Evolutionary conservation across 2,888 invertebrate genomes (phyloP), one percentile per base, ranked within the genome.

Genomic region (Tridacna crocea): DNA sequence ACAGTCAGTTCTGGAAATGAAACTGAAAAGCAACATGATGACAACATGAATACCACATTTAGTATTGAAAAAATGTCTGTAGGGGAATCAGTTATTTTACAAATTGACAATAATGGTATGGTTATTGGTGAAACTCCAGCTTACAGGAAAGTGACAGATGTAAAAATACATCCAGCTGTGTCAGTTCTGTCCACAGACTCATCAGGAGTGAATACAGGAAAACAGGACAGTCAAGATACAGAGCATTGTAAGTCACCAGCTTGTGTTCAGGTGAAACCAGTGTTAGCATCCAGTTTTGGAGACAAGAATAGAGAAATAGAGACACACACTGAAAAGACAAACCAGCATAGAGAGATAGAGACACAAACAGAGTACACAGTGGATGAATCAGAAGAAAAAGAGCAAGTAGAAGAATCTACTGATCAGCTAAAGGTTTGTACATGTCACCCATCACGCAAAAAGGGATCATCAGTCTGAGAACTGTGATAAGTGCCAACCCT

Each of bases 81-180:
- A 22, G 70, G 70, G 2, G 61, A 74, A 60, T 22, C 61, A 61
- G 47, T 74, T 17, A 60, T 51, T 6, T 26, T 70, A 26, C 70
- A 24, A 26, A 70, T 70, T 24, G 51, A 70, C 47, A 47, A 22
- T 8, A 26, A 70, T 17, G 70, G 70, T 13, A 22, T 70, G 19
- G 48, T 70, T 51, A 17, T 70, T 17, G n/a, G 47, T 24, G 70
- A 70, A 47, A 70, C 70, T 15, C 70, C 70, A 13, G 61, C 61
- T 0, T 60, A 61, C 22, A 74, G 22, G 19, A 47, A n/a, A 19
- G n/a, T 74, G 22, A 61, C 46, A 22, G 60, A 61, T 22, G 36
- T 74, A 19, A 74, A 61, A 74, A 74, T 74, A 8, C 60, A 61
- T 36, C 60, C 74, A 22, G 74, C 74, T 26, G 47, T 60, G n/a